These are phyloP conservation scores for Chlamydotis undulata DNA, from an alignment of 2,113 vertebrate species.

Conservation along the genomic window DNA sequence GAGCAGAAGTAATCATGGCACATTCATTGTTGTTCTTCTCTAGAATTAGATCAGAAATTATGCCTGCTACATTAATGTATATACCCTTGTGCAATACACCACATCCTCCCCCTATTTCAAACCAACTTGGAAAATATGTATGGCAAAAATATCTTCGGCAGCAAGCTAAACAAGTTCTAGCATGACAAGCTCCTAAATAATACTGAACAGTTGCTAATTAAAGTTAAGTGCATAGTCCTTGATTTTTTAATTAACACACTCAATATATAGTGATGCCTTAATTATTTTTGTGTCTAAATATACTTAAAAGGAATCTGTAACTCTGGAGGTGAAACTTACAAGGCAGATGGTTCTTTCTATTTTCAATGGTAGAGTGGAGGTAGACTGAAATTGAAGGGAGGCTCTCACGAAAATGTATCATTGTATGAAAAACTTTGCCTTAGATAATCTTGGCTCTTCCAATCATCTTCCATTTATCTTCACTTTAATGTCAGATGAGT, in stretches of 20 bases:
- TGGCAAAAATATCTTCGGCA: slow-evolving; percentile 2
- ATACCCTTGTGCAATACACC: neutral
- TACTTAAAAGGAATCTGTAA: neutral
- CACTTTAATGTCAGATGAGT: neutral
- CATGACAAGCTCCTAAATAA: neutral
- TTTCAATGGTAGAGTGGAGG: neutral
- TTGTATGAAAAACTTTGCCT: neutral
- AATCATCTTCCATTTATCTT: neutral
- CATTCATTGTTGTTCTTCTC: neutral
- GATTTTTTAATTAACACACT: slow-evolving; percentile 32
- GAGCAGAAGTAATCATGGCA: neutral
- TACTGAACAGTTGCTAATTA: slow-evolving; percentile 46
- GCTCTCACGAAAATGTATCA: neutral
- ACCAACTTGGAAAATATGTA: neutral
- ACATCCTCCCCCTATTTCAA: neutral
- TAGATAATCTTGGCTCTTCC: neutral
- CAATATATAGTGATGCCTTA: neutral
- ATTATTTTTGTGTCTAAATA: slow-evolving; percentile 43
- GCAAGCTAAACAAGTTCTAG: neutral
- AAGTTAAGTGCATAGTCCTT: neutral
- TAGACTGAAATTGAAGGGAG: neutral
- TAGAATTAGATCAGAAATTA: neutral
- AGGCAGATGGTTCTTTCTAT: neutral
- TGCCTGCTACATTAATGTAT: neutral
- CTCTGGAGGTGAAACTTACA: neutral